Conservation (phyloP, 1,140 invertebrate genomes). For the Papilio helenus region DNA sequence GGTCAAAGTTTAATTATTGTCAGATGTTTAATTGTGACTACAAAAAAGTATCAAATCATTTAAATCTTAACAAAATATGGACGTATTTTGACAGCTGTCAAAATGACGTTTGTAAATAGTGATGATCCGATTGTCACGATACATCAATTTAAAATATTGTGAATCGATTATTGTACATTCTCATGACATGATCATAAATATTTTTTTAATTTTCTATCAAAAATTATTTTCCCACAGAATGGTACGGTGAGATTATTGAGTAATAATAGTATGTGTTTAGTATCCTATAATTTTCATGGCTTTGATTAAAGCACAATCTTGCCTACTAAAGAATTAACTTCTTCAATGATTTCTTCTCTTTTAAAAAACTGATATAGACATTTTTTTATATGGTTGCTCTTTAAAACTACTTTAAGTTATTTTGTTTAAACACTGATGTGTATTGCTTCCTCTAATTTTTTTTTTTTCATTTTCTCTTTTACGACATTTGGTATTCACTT, state of each 20-base stretch:
- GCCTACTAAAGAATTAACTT: neutral
- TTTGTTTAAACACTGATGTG: no score
- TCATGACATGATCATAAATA: neutral
- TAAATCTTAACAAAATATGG: neutral
- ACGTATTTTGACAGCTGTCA: neutral
- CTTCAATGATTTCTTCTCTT: neutral
- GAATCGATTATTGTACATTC: neutral
- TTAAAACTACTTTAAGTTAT: no score
- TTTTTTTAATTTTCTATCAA: neutral
- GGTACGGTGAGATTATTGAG: neutral
- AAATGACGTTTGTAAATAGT: neutral
- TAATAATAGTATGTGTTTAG: neutral
- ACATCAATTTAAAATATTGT: neutral
- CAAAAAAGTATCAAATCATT: neutral
- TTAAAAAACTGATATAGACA: neutral
- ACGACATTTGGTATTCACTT: neutral
- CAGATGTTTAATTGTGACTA: constrained; percentile 1
- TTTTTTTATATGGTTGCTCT: no score
- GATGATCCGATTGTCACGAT: neutral
- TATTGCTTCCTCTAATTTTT: neutral
- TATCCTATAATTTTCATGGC: neutral
- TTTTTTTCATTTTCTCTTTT: neutral
- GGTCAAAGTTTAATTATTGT: neutral
- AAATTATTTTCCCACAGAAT: neutral
- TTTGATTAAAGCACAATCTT: neutral